phyloP scores from a whole-genome alignment of 2,888 invertebrate genomes.

The Lissonota sp. region DNA sequence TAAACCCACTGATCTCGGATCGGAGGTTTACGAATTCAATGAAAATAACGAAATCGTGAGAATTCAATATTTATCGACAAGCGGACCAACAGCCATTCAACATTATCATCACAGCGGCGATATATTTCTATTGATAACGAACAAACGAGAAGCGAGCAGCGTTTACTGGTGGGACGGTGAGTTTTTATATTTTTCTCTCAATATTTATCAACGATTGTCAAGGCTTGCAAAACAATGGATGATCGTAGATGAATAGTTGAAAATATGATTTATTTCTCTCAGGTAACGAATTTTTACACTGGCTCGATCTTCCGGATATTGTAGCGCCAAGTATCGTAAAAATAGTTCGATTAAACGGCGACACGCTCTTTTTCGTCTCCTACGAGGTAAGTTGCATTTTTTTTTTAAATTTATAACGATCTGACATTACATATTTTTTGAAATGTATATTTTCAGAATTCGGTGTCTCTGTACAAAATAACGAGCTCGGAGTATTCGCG shows the following conservation, averaged over 20 bases:
- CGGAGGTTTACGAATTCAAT: slow-evolving; percentile 72
- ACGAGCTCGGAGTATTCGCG: slow-evolving; percentile 53
- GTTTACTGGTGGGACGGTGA: slow-evolving; percentile 77
- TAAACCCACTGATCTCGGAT: slow-evolving; percentile 60
- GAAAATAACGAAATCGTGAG: slow-evolving; percentile 50
- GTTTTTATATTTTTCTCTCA: background rate
- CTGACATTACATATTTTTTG: background rate
- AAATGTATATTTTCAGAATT: slow-evolving; percentile 62
- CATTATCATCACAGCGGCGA: slow-evolving; percentile 68
- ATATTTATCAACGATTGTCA: too few relatives aligned
- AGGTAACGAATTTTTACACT: slow-evolving; percentile 73
- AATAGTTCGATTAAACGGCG: slow-evolving; percentile 64
- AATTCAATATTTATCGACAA: slow-evolving; percentile 72
- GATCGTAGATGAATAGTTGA: too few relatives aligned
- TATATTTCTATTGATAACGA: slow-evolving; percentile 71
- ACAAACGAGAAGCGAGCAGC: slow-evolving; percentile 66
- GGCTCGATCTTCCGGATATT: slow-evolving; percentile 70
- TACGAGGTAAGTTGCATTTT: slow-evolving; percentile 66
- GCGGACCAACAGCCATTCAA: slow-evolving; percentile 69
- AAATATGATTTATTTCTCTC: background rate
- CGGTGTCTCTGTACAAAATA: slow-evolving; percentile 71
- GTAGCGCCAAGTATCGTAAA: slow-evolving; percentile 64
- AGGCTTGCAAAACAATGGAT: too few relatives aligned
- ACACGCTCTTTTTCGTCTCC: slow-evolving; percentile 72
- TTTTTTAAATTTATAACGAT: background rate